These are phyloP conservation scores for Coendou prehensilis DNA, from an alignment of 2,797 vertebrate genomes.

Conservation along the genomic window DNA sequence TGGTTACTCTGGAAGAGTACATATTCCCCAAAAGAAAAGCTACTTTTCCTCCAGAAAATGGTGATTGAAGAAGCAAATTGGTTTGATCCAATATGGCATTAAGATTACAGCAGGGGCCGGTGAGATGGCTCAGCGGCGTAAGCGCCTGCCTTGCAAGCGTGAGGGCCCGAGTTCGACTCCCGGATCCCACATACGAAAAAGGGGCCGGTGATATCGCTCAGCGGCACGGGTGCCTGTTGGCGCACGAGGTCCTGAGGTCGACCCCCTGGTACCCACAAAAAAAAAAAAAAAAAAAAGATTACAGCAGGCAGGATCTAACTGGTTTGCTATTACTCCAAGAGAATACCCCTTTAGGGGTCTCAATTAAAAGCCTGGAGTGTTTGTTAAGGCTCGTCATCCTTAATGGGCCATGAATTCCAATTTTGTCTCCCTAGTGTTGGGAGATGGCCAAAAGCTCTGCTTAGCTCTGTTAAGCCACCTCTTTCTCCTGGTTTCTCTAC, in stretches of 20 bases:
- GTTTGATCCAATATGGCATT: not conserved
- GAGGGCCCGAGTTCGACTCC: too few relatives aligned
- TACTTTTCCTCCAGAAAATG: not conserved
- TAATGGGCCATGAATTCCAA: not conserved
- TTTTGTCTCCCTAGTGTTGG: not conserved
- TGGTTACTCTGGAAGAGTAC: not conserved
- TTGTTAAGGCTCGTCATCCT: not conserved
- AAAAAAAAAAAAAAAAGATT: too few relatives aligned
- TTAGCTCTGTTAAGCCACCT: not conserved
- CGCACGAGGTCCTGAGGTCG: too few relatives aligned
- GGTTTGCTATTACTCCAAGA: not conserved
- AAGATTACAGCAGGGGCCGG: not conserved
- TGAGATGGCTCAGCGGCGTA: too few relatives aligned
- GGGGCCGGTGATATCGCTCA: too few relatives aligned
- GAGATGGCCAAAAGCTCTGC: not conserved
- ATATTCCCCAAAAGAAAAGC: not conserved
- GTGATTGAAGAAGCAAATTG: not conserved
- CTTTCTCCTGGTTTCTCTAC: not conserved
- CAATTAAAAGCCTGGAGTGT: slow-evolving; percentile 2
- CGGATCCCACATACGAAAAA: too few relatives aligned
- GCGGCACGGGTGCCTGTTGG: too few relatives aligned
- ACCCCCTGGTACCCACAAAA: too few relatives aligned
- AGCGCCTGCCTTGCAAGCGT: too few relatives aligned
- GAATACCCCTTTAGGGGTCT: not conserved
- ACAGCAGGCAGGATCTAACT: not conserved